Evolutionary conservation across 1,140 invertebrate genomes (phyloP).

Genomic region (Aphaenogaster rudis): DNA sequence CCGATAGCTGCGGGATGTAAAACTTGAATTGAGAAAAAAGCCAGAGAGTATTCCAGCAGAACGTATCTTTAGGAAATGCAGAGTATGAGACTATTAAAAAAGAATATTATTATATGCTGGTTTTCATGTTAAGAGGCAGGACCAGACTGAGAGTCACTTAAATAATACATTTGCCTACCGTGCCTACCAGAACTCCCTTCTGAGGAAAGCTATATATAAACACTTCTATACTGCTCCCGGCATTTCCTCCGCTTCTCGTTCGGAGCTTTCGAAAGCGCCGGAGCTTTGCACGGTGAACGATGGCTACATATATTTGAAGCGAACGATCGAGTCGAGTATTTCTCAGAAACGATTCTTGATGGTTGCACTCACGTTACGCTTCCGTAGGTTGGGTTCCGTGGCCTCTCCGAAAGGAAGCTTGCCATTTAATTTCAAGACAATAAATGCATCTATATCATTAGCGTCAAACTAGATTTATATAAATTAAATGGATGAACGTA

Average conservation of each 20-base stretch:
- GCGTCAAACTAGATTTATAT: not conserved
- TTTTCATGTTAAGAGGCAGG: not conserved
- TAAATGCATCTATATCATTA: constrained; percentile 14
- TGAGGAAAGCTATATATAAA: constrained; percentile 56
- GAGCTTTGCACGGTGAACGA: constrained; percentile 20
- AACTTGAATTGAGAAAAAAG: not conserved
- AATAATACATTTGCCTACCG: not conserved
- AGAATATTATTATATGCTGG: not conserved
- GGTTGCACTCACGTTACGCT: not conserved
- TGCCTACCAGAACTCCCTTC: constrained; percentile 18
- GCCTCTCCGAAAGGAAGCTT: constrained; percentile 18
- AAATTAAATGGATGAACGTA: not conserved
- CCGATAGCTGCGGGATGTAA: not conserved
- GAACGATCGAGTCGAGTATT: constrained; percentile 42
- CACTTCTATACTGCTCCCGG: constrained; percentile 19
- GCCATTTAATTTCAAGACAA: constrained; percentile 28
- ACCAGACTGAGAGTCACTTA: constrained; percentile 12
- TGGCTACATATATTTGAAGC: constrained; percentile 33
- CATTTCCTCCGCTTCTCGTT: constrained; percentile 27
- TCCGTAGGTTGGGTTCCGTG: not conserved
- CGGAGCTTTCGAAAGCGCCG: constrained; percentile 41
- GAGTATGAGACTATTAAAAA: not conserved
- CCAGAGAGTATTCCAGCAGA: not conserved
- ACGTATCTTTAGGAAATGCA: not conserved
- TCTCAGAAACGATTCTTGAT: constrained; percentile 39